phyloP scores from a whole-genome alignment of 92 coral and sea anemone genomes.

The Epizoanthus ramosus region DNA sequence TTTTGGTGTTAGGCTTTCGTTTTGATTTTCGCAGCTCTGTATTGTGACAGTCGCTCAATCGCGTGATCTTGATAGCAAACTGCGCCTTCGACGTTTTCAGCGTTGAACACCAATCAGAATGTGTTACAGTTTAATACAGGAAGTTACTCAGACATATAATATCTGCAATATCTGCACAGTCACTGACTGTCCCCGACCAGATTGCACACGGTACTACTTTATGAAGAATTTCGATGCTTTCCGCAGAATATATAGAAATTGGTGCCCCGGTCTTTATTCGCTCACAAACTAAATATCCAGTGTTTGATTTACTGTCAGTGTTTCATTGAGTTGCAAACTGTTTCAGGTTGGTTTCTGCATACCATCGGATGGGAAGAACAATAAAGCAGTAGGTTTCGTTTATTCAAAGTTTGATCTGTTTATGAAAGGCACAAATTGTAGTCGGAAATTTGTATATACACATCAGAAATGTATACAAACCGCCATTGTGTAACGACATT shows the following conservation, averaged over 20 bases:
- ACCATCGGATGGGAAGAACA: constrained; percentile 15
- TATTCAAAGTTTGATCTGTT: constrained; percentile 4
- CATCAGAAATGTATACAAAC: not conserved
- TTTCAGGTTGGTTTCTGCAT: constrained; percentile 29
- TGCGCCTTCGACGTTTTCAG: too few species aligned
- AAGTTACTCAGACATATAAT: constrained; percentile 20
- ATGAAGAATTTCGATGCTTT: constrained; percentile 1
- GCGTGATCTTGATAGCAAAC: too few species aligned
- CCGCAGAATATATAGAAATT: constrained; percentile 2
- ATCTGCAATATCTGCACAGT: not conserved
- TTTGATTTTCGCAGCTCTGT: too few species aligned
- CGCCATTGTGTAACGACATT: constrained; percentile 3
- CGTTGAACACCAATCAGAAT: not conserved
- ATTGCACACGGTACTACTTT: not conserved
- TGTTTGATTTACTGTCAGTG: not conserved
- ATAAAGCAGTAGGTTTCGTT: not conserved
- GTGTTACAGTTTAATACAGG: not conserved
- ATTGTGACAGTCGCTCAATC: too few species aligned
- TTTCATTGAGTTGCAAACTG: not conserved
- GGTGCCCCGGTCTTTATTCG: not conserved
- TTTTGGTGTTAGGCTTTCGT: too few species aligned
- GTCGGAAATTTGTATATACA: constrained; percentile 15
- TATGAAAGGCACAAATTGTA: constrained; percentile 4
- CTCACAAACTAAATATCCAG: not conserved
- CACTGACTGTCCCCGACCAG: constrained; percentile 1